Base-by-base conservation (phyloP, 37 sponge, comb jelly and placozoan species). In the Halisarca cf. caerulea region DNA sequence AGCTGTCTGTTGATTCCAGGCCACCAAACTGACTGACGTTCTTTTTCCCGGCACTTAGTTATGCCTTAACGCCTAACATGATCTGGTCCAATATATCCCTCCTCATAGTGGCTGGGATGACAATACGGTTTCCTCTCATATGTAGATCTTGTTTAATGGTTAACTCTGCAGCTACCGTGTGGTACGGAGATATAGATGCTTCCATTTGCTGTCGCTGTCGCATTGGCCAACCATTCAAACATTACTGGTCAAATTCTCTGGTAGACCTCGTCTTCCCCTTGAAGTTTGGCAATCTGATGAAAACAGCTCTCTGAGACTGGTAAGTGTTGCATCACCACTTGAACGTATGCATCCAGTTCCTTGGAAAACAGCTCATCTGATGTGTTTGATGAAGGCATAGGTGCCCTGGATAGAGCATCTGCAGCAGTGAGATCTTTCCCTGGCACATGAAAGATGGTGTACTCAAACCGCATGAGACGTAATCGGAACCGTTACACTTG, bases 21-120 rank as follows among this genome's bases (percentile, higher is more conserved):
- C 85, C 85, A 84, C 85, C 85, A 84, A 20, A 84, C 85, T 35
- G 85, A 54, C 41, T 84, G 59, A n/a, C 60, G 47, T 9, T 74
- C 85, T 57, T 77, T 51, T 18, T 84, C 59, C 34, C 77, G 72
- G 35, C 82, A 87, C 34, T 87, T 87, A 4, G 75, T 81, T 14
- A 84, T 55, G 36, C 85, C 85, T 33, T 73, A 77, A 28, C 74
- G 77, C 15, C 59, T 77, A n/a, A n/a, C 21, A 59, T 84, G 85
- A 84, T 24, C 45, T 86, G 45, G 8, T 57, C 69, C 23, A 79
- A 32, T 18, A 84, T 84, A n/a, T 64, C 68, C 23, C 17, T 62
- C 57, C 60, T 66, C 42, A 84, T 59, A 11, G 74, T 35, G 8
- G 24, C 25, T 57, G 85, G 85, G 32, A 84, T 74, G 24, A 84